Base-by-base conservation (phyloP, 2,888 invertebrate genomes). In the Hyppa rectilinea region DNA sequence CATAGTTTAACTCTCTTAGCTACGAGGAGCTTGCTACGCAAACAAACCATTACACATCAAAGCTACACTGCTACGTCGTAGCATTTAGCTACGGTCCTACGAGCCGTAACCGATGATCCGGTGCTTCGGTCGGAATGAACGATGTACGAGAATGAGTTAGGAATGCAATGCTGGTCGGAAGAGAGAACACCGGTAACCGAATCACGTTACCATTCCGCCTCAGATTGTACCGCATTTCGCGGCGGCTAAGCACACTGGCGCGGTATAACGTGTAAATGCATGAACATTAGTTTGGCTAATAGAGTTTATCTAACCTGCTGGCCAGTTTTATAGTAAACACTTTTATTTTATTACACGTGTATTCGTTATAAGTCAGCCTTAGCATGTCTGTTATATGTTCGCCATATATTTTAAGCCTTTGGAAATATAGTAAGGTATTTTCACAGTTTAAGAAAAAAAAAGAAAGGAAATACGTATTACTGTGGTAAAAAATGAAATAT, bases 11-110 rank as follows among this genome's bases (percentile, higher is more conserved):
- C 20, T 26, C 26, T 20, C 14, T 14, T 20, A 10, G 64, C 6
- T 58, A 49, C 53, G 26, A 29, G 38, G 14, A 2, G 34, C 23
- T 20, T 12, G 45, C 71, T 34, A 40, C 23, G 26, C 29, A 60
- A 34, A 64, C 64, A 61, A 52, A 47, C 36, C 55, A 23, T 31
- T 23, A 40, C 23, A 38, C 29, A 55, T 23, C 26, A 49, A 40
- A 38, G 53, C 62, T 75, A 78, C 40, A 43, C n/a, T 2, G 62
- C 81, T 78, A 78, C 77, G 77, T 9, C 81, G 77, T 78, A 78
- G 81, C 60, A 56, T 10, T 29, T 23, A 20, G 60, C 63, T 75
- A 75, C 76, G 68, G n/a, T 50, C 6, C 75, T 75, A 75, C 78
- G 78, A 60, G 17, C 56, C 26, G 29, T 52, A 34, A 31, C 26